Evolutionary conservation across 1,140 invertebrate genomes (phyloP).

Genomic region (Drosophila orosa): DNA sequence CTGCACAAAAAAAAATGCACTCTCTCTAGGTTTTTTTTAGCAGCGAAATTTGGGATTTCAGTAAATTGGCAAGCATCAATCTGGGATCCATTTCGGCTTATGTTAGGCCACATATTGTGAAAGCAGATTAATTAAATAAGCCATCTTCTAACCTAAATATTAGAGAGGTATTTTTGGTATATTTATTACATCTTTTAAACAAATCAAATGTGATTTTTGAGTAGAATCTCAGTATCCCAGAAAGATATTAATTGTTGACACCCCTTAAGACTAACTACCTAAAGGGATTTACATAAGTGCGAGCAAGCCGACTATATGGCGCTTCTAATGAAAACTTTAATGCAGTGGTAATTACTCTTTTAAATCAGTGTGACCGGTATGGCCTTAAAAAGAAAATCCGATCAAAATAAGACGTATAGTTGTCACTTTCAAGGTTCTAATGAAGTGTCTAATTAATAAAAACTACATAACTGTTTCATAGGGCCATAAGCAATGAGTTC

Average conservation of each 20-base stretch:
- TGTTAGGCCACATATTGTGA: conserved; percentile 23
- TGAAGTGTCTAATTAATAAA: no score
- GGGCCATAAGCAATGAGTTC: no score
- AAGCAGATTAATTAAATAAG: conserved; percentile 5
- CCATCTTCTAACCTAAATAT: background rate
- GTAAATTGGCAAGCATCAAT: conserved; percentile 45
- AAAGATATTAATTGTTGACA: background rate
- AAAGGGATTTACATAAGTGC: no score
- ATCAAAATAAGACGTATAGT: no score
- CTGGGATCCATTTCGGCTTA: background rate
- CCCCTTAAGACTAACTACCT: background rate
- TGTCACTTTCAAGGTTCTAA: no score
- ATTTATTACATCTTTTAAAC: background rate
- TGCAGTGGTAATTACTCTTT: no score
- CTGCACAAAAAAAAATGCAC: conserved; percentile 49
- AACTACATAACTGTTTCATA: no score
- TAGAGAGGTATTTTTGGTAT: background rate
- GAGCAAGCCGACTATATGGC: no score
- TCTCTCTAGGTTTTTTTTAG: conserved; percentile 18
- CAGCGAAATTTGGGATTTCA: conserved; percentile 8
- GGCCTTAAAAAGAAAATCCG: no score
- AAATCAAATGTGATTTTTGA: background rate
- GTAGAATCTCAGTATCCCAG: background rate
- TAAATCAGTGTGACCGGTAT: no score
- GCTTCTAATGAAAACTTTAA: no score